Evolutionary conservation across 2,797 vertebrate genomes (phyloP).

Genomic region (Chelidonichthys spinosus): DNA sequence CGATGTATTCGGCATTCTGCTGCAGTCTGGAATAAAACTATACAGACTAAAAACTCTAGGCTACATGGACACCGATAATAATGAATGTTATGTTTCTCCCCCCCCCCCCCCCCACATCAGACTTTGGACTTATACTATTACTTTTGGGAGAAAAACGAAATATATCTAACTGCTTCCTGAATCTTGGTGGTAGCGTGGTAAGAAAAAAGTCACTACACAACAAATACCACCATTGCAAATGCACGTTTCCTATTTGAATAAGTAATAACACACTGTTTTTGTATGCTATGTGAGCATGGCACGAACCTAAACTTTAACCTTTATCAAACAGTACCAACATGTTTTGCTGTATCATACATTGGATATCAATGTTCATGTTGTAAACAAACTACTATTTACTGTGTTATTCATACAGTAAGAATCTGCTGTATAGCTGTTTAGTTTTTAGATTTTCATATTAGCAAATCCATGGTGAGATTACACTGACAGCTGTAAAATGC

Average conservation of each 20-base stretch:
- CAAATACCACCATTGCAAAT: background rate
- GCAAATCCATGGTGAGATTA: background rate
- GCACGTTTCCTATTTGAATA: background rate
- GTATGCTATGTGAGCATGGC: background rate
- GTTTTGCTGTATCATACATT: background rate
- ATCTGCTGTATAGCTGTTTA: background rate
- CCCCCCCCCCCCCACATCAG: background rate
- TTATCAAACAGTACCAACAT: background rate
- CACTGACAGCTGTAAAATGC: slow-evolving; percentile 1
- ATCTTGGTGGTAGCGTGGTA: background rate
- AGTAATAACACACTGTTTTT: background rate
- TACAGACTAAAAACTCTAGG: background rate
- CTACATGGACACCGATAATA: slow-evolving; percentile 36
- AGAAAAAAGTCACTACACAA: background rate
- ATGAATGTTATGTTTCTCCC: slow-evolving; percentile 32
- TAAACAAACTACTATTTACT: background rate
- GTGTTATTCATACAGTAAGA: slow-evolving; percentile 3
- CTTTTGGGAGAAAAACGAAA: too few relatives aligned
- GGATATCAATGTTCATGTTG: background rate
- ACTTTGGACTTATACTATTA: background rate
- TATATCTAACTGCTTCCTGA: too few relatives aligned
- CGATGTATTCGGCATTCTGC: slow-evolving; percentile 45
- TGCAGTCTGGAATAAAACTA: slow-evolving; percentile 36
- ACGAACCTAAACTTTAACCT: background rate
- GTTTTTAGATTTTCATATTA: slow-evolving; percentile 11